These are phyloP conservation scores for Capricornis sumatraensis DNA, from an alignment of 2,113 vertebrate genomes.

Conservation along the genomic window DNA sequence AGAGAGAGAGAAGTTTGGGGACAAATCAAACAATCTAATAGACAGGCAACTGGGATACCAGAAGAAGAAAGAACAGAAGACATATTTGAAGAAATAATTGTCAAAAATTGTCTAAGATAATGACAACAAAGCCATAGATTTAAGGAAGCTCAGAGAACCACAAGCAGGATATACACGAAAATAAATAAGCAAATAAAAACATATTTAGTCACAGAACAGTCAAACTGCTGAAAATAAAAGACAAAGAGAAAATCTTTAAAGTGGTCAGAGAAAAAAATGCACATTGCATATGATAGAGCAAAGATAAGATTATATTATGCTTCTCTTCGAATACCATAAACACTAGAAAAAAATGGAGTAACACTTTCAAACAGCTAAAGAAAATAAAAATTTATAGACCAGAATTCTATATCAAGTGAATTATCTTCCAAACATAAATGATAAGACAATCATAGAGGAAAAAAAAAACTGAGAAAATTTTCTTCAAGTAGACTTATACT, in stretches of 20 bases:
- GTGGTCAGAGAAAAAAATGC: not conserved
- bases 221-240: not conserved
- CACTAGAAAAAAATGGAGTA: not conserved
- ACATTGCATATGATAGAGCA: not conserved
- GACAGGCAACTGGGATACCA: not conserved
- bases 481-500: not conserved
- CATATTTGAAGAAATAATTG: not conserved
- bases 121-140: not conserved
- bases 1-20: not conserved
- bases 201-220: not conserved
- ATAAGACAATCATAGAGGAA: not conserved
- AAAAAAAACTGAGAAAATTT: not conserved
- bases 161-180: not conserved
- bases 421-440: slow-evolving; percentile 15
- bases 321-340: not conserved
- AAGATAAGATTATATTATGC: not conserved
- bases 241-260: not conserved
- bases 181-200: not conserved
- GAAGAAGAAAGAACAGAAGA: not conserved
- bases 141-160: not conserved
- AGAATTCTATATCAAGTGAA: not conserved
- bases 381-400: not conserved
- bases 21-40: not conserved
- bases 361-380: not conserved
- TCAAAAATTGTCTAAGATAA: not conserved